Evolutionary conservation across 2,797 vertebrate genomes (phyloP).

Genomic region (Fratercula arctica): DNA sequence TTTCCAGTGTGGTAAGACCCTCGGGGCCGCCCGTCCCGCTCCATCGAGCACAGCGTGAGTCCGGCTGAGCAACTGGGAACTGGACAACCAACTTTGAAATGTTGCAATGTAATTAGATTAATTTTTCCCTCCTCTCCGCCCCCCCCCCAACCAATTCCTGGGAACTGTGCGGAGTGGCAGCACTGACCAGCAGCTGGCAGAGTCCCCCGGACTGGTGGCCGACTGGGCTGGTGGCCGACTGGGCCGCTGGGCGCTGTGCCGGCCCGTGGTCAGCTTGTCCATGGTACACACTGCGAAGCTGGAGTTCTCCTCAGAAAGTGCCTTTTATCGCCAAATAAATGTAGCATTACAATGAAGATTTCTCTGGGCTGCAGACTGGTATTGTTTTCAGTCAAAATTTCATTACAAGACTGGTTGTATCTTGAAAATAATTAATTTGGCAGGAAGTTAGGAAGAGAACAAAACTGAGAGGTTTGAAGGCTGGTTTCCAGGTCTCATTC

Average conservation of each 20-base stretch:
- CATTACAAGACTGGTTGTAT: not conserved
- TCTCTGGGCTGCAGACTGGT: not conserved
- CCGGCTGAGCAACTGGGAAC: not conserved
- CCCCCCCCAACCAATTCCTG: not conserved
- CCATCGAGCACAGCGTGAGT: not conserved
- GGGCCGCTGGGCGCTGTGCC: fast-evolving
- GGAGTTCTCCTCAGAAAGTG: not conserved
- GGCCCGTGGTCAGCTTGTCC: fast-evolving
- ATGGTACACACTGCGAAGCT: too few relatives aligned
- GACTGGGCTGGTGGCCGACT: fast-evolving
- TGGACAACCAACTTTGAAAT: not conserved
- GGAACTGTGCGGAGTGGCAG: not conserved
- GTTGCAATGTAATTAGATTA: not conserved
- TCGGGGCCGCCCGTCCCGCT: fast-evolving
- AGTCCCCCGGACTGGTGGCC: not conserved
- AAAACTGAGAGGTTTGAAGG: not conserved
- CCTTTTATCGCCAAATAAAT: not conserved
- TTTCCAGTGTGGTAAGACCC: not conserved
- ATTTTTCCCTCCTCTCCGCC: not conserved
- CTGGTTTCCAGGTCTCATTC: slow-evolving; percentile 28
- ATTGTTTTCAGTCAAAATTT: not conserved
- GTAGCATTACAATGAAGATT: not conserved
- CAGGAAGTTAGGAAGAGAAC: slow-evolving; percentile 9
- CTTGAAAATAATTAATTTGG: slow-evolving; percentile 27
- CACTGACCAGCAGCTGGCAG: not conserved